These are phyloP conservation scores for Heliconius hewitsoni DNA, from an alignment of 1,140 invertebrate genomes.

Conservation along the genomic window DNA sequence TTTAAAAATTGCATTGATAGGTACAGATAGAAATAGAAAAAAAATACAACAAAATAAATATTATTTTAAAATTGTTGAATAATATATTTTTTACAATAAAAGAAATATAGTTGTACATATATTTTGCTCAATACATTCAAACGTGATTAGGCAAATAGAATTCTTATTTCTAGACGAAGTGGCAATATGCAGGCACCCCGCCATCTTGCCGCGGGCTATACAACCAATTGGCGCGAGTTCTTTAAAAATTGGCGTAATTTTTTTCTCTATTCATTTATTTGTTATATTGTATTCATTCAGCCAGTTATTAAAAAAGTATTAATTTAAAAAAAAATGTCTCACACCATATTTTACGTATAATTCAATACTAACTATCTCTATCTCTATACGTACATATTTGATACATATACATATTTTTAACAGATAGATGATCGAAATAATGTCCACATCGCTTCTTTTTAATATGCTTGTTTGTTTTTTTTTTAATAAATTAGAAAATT, in stretches of 20 bases:
- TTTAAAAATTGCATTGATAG: background rate
- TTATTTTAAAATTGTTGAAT: too few species aligned
- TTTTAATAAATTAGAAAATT: too few species aligned
- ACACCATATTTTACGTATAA: too few species aligned
- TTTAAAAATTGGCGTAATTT: slow-evolving; percentile 60
- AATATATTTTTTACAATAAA: too few species aligned
- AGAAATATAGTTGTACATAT: background rate
- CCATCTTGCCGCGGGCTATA: slow-evolving; percentile 67
- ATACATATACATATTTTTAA: too few species aligned
- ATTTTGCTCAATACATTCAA: slow-evolving; percentile 25
- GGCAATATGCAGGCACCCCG: slow-evolving; percentile 69
- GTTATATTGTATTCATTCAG: slow-evolving; percentile 62
- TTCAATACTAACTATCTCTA: background rate
- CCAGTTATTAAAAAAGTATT: slow-evolving; percentile 44
- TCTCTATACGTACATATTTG: background rate
- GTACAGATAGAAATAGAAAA: background rate
- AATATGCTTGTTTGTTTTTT: too few species aligned
- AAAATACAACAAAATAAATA: too few species aligned
- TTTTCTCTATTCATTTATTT: slow-evolving; percentile 58
- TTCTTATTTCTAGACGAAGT: slow-evolving; percentile 69
- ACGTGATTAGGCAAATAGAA: slow-evolving; percentile 71
- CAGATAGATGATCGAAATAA: too few species aligned
- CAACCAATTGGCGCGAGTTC: slow-evolving; percentile 69
- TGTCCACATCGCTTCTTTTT: too few species aligned
- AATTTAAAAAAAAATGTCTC: background rate